These are phyloP conservation scores for Probaryconus sp. DNA, from an alignment of 1,140 invertebrate genomes.

Conservation along the genomic window DNA sequence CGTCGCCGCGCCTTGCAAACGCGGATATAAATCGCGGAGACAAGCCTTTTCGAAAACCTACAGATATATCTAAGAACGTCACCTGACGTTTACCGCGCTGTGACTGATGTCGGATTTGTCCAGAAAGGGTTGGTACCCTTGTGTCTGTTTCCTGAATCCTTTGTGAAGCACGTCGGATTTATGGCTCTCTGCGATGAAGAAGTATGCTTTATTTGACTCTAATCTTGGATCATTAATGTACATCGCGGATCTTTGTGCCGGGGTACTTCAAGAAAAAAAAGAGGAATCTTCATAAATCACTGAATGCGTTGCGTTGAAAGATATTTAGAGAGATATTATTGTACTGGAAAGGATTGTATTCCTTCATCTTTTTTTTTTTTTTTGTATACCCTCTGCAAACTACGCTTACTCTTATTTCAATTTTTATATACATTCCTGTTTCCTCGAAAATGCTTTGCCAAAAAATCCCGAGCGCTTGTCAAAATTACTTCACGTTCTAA, in stretches of 20 bases:
- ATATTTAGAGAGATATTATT: conserved; percentile 56
- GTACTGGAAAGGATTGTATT: conserved; percentile 40
- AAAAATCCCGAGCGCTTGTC: too few species aligned
- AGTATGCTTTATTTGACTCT: conserved; percentile 57
- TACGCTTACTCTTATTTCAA: too few species aligned
- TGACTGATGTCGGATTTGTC: conserved; percentile 51
- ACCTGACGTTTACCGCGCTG: conserved; percentile 50
- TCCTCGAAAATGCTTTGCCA: too few species aligned
- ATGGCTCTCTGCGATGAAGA: conserved; percentile 49
- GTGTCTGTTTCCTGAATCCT: conserved; percentile 42
- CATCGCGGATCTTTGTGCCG: conserved; percentile 51
- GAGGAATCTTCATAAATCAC: conserved; percentile 45
- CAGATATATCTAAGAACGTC: conserved; percentile 58
- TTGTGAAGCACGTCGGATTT: conserved; percentile 50
- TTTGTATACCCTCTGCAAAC: too few species aligned
- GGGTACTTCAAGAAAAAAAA: conserved; percentile 42
- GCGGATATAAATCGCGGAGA: conserved; percentile 50
- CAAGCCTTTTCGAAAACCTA: conserved; percentile 35
- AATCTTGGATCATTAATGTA: conserved; percentile 58
- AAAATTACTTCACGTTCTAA: too few species aligned
- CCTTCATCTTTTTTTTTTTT: too few species aligned
- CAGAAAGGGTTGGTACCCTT: conserved; percentile 51
- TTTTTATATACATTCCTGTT: too few species aligned
- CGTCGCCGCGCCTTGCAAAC: too few species aligned
- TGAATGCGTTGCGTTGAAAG: conserved; percentile 48